phyloP scores from a whole-genome alignment of 2,888 invertebrate species.

The Pollenia amentaria region DNA sequence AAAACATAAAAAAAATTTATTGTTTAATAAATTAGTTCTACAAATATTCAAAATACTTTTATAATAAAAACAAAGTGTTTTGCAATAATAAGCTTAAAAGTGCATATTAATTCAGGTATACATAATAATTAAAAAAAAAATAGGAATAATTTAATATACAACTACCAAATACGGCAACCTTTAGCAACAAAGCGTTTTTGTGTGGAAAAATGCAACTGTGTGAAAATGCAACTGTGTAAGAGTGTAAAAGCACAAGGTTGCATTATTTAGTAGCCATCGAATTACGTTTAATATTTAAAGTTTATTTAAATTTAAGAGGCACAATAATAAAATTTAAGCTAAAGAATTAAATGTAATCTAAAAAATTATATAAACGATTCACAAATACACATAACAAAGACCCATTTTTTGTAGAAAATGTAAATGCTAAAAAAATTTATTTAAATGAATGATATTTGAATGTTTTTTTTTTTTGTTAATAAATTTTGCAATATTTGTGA shows the following conservation, averaged over 20 bases:
- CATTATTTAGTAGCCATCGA: constrained; percentile 13
- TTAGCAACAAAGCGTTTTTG: background rate
- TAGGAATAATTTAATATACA: background rate
- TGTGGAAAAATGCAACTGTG: constrained; percentile 4
- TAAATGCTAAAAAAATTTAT: constrained; percentile 36
- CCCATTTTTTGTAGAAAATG: constrained; percentile 66
- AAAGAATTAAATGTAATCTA: background rate
- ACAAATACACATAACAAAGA: constrained; percentile 71
- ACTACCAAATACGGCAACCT: constrained; percentile 40
- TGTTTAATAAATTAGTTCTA: background rate
- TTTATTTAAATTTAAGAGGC: background rate
- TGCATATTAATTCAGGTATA: constrained; percentile 24
- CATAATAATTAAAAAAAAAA: constrained; percentile 1
- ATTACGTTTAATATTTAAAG: background rate
- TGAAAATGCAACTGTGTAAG: constrained; percentile 18
- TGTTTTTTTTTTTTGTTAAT: background rate
- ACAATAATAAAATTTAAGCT: constrained; percentile 6
- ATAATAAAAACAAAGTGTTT: constrained; percentile 9
- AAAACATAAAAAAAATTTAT: background rate
- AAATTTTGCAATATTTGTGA: constrained; percentile 70
- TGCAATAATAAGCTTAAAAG: constrained; percentile 12
- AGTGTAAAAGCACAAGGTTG: constrained; percentile 37
- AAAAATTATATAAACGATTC: constrained; percentile 65
- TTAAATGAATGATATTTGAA: constrained; percentile 73
- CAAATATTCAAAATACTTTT: constrained; percentile 24